Evolutionary conservation across 2,113 vertebrate genomes (phyloP), one percentile per base, ranked within the genome.

Genomic region (Oncorhynchus nerka): DNA sequence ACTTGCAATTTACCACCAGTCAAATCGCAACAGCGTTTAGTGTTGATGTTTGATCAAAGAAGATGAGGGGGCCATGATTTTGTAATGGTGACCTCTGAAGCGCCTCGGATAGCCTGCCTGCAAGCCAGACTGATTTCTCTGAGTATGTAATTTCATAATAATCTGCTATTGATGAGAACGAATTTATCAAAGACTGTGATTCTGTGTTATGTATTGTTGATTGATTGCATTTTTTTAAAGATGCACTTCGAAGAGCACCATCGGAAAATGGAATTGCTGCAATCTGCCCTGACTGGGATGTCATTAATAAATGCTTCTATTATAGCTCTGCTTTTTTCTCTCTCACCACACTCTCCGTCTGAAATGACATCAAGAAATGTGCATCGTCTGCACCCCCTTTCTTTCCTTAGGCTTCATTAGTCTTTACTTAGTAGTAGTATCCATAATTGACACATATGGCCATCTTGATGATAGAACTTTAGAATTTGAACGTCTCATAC

Each of bases 241-340:
- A 94, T 93, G 91, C 91, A 85, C 93, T 79, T 89, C 93, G 91
- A 94, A 93, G 92, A 92, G 93, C 94, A 94, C 96, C 93, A 94
- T 96, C 94, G 95, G 93, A 94, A 96, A 95, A 94, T 93, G 93
- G 93, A 96, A 95, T 94, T 86, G 93, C 92, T 94, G 95, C 93
- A 95, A 95, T 95, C 95, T 93, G 89, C 79, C 85, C 91, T 75
- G 85, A 85, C 83, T 92, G 89, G 95, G 93, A 95, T 93, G 93
- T 94, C 95, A 45, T 45, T 45, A 45, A 45, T 92, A 92, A 94
- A 94, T 87, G 78, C 72, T 76, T 81, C 74, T 45, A 86, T 87
- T 77, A 76, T 88, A 74, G 69, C 74, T 77, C 13, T 45, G 57
- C 61, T 89, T 84, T 86, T 92, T 78, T 68, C 28, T 86, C 89